Base-by-base conservation (phyloP, 2,797 vertebrate species). In the Onychomys torridus region DNA sequence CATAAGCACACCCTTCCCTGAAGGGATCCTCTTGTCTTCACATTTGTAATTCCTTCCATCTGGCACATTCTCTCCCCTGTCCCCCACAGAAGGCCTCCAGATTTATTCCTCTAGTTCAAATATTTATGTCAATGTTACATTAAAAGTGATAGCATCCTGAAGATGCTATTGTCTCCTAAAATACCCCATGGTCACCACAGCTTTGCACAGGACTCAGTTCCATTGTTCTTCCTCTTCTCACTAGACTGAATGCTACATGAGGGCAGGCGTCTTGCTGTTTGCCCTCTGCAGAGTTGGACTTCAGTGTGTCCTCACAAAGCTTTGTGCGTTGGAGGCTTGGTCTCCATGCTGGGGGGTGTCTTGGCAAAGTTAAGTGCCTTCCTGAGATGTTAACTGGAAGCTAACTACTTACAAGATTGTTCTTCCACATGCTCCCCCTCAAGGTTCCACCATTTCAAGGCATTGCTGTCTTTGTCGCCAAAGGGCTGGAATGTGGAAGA, bases 341-440 rank as follows among this genome's bases (percentile, higher is more conserved):
- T 23, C 49, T 32, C 46, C n/a, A 34, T 34, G n/a, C n/a, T 25
- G 17, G 25, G 25, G 73, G 55, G 11, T 52, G n/a, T 14, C 32
- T 91, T 90, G 85, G 75, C 79, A 71, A 86, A 86, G n/a, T 40
- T 81, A 34, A 77, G 57, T 23, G 16, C 86, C 86, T 84, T 57
- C 5, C 59, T 78, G 37, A 89, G 69, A 57, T 27, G 32, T 89
- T 61, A 86, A 52, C 34, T 14, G 27, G 34, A 79, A 65, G 43
- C 61, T 46, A 29, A 77, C 5, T 52, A 4, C 34, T 59, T 83
- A 61, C n/a, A 57, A 37, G 52, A 65, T 43, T 59, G 43, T 25
- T 73, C 78, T 91, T 73, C 37, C 34, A 73, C 46, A 43, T 12
- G 52, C 16, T 63, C 32, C 61, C 29, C 65, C 63, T 69, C 55